Evolutionary conservation across 2,797 vertebrate genomes (phyloP).

Genomic region (Tapirus indicus): DNA sequence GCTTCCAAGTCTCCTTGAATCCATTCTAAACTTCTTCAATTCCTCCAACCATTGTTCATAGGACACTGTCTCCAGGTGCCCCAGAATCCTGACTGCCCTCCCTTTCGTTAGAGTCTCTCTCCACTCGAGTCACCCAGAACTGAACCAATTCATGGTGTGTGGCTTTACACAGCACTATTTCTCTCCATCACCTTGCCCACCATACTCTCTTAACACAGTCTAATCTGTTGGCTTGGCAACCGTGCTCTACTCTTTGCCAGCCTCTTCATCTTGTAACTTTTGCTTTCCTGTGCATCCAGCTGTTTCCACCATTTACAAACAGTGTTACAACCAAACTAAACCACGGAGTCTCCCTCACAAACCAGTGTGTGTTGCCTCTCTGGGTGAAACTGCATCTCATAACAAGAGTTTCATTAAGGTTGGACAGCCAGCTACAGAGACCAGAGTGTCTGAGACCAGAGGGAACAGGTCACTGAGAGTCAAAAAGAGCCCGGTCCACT

Average conservation of each 20-base stretch:
- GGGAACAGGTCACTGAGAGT: background rate
- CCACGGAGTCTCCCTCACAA: background rate
- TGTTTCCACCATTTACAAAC: background rate
- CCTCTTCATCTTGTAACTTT: background rate
- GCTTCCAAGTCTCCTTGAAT: background rate
- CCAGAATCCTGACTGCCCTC: background rate
- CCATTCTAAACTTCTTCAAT: background rate
- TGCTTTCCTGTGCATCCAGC: background rate
- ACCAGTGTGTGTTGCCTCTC: background rate
- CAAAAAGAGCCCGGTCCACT: background rate
- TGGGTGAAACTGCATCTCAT: background rate
- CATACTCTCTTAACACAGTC: background rate
- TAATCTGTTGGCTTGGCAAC: background rate
- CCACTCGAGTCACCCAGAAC: background rate
- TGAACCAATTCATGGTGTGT: accelerated
- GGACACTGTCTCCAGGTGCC: background rate
- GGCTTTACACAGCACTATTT: background rate
- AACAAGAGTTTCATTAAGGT: background rate
- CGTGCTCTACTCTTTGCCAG: too few species aligned
- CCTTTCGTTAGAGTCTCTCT: background rate
- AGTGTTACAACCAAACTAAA: background rate
- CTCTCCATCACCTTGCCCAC: background rate
- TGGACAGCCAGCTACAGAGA: background rate
- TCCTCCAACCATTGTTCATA: background rate
- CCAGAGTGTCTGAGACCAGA: background rate